Conservation (phyloP, 2,888 invertebrate genomes). For the Melitaea athalia region DNA sequence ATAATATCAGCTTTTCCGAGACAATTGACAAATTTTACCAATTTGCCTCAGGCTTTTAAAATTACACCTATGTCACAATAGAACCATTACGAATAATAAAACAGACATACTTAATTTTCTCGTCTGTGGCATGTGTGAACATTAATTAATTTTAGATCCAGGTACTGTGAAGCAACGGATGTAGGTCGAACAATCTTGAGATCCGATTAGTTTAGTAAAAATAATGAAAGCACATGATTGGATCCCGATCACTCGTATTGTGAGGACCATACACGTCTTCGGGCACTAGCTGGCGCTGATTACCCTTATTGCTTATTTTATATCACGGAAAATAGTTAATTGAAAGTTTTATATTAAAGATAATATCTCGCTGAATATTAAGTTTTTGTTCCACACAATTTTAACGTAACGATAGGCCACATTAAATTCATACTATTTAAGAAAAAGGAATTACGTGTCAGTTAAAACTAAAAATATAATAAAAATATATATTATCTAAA, state of each 20-base stretch:
- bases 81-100: too few species aligned
- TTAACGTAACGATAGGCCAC: too few species aligned
- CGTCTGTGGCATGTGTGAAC: slow-evolving; percentile 34
- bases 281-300: background rate
- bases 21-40: too few species aligned
- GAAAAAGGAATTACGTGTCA: too few species aligned
- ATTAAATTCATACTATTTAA: too few species aligned
- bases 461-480: too few species aligned
- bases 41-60: too few species aligned
- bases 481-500: too few species aligned
- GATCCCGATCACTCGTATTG: slow-evolving; percentile 27
- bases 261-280: background rate
- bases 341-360: background rate
- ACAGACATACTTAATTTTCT: slow-evolving; percentile 3
- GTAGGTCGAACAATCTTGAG: slow-evolving; percentile 54
- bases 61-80: too few species aligned
- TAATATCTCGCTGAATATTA: too few species aligned
- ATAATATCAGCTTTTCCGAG: too few species aligned
- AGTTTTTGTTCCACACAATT: too few species aligned
- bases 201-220: slow-evolving; percentile 57
- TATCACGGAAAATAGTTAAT: background rate
- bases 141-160: slow-evolving; percentile 58
- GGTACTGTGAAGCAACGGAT: slow-evolving; percentile 43
- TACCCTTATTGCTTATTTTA: background rate
- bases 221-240: slow-evolving; percentile 50